Evolutionary conservation across 2,113 vertebrate species (phyloP), one percentile per base, ranked within the genome.

Genomic region (Microcebus jonahi): DNA sequence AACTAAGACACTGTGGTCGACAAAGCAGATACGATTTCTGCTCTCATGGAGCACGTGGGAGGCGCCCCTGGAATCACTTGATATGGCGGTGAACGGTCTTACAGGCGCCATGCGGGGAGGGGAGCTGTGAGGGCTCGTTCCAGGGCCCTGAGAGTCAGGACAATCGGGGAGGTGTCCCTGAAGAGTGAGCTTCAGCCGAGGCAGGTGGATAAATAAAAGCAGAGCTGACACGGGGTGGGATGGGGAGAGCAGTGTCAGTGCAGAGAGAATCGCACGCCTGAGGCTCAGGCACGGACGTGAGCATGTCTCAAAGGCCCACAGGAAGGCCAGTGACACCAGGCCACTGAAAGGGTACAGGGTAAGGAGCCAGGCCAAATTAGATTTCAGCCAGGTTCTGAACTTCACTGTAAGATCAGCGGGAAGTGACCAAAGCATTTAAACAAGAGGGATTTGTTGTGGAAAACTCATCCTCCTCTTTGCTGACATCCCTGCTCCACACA

Each of bases 141-240:
- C 70, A 23, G 63, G 42, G 25, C 6, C 8, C 76, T 68, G 48
- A 91, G 27, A 42, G 23, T 13, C 39, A 80, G 63, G 31, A 59
- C 0, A 0, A 4, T 18, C 23, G 2, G 39, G 42, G 48, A 84
- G 20, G 25, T 9, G 15, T 6, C 79, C 11, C 29, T 3, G 11
- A 55, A 55, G 65, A 81, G 45, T 73, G 67, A 18, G 23, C 1
- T 73, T 25, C 15, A 13, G 9, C n/a, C 45, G 36, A 31, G 18
- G 11, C 55, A 11, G 42, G 3, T 8, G 29, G 45, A 29, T 2
- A 23, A 27, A 61, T 4, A 48, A 65, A 85, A 68, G 59, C 21
- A 75, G 31, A 77, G 23, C 15, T 25, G 39, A 25, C 2, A 11
- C 1, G 8, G 34, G 42, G 53, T 20, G 18, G 3, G 25, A 18